A percentile compares a stretch with the other conserved stretches of the same genome.
These are phyloP conservation scores for Artibeus lituratus DNA, from an alignment of 2,797 vertebrate species.

Conservation along the genomic window DNA sequence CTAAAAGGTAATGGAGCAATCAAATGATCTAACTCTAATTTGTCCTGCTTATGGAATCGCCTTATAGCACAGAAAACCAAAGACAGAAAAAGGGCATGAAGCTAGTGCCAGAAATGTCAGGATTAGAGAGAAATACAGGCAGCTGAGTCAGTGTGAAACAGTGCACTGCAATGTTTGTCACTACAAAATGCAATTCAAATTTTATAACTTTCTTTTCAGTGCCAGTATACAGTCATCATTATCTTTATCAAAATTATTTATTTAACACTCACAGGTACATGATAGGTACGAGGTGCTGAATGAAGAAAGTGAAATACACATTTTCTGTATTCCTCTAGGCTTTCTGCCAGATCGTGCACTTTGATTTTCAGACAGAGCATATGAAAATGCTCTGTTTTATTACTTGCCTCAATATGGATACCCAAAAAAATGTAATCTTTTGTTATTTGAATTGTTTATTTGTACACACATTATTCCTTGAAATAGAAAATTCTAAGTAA, in stretches of 20 bases:
- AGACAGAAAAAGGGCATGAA: background rate
- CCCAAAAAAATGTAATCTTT: background rate
- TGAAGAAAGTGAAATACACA: background rate
- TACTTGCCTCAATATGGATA: background rate
- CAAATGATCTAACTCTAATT: background rate
- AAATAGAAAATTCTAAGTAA: background rate
- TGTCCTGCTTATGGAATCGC: background rate
- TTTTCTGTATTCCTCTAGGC: background rate
- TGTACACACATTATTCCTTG: background rate
- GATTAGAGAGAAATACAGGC: background rate
- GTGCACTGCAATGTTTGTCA: background rate
- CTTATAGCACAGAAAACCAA: background rate
- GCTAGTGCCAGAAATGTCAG: background rate
- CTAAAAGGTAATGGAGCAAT: constrained; percentile 16
- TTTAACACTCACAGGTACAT: background rate
- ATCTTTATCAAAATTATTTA: constrained; percentile 44
- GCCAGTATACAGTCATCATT: background rate
- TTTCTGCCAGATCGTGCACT: background rate
- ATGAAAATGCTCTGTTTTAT: constrained; percentile 7
- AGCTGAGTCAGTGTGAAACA: background rate
- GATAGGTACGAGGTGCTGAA: background rate
- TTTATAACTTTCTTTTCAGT: background rate
- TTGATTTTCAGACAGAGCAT: background rate
- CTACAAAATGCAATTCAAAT: constrained; percentile 4
- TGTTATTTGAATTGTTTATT: background rate